phyloP scores from a whole-genome alignment of 2,888 invertebrate species.

The Plebejus argus region DNA sequence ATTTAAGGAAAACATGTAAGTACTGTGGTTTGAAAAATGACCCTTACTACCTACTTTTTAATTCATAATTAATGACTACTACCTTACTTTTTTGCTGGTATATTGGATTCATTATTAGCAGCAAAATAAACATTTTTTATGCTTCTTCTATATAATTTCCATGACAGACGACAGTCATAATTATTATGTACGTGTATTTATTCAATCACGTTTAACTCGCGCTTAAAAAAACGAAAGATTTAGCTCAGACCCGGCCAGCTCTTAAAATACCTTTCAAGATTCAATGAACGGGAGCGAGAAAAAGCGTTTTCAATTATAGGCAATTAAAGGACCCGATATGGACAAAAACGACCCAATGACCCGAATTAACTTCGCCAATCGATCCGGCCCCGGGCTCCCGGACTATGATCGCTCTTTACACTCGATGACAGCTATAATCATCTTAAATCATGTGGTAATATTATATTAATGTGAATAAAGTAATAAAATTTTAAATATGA shows the following conservation, averaged over 20 bases:
- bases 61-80: not conserved
- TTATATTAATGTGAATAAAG: not conserved
- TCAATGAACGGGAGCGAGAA: conserved; percentile 14
- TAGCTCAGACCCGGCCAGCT: not conserved
- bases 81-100: not conserved
- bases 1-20: no score
- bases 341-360: conserved; percentile 26
- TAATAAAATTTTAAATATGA: no score
- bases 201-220: not conserved
- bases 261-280: conserved; percentile 10
- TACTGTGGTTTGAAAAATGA: not conserved
- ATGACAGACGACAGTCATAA: no score
- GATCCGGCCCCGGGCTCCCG: conserved; percentile 5
- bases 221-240: not conserved
- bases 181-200: no score
- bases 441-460: not conserved
- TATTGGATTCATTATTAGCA: not conserved
- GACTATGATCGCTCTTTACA: not conserved
- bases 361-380: conserved; percentile 26
- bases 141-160: no score
- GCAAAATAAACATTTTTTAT: not conserved
- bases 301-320: conserved; percentile 22
- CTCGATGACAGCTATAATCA: not conserved
- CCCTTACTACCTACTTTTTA: not conserved
- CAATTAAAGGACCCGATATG: conserved; percentile 24